phyloP scores from a whole-genome alignment of 2,113 vertebrate genomes.

The Sebastes schlegelii region DNA sequence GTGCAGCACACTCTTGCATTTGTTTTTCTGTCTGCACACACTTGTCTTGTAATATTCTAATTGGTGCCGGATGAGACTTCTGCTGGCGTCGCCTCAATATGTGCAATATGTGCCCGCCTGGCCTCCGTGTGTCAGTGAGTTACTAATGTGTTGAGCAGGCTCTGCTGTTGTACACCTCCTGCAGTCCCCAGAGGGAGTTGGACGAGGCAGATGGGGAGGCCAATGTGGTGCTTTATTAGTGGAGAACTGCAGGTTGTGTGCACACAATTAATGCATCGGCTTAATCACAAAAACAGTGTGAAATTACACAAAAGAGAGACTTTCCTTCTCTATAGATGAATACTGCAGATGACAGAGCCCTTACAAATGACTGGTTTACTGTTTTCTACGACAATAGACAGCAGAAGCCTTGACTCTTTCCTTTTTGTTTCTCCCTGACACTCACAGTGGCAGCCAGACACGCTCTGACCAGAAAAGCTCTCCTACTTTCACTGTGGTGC shows the following conservation, averaged over 20 bases:
- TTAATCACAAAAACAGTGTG: conserved; percentile 28
- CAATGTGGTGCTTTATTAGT: conserved; percentile 53
- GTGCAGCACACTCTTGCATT: conserved; percentile 11
- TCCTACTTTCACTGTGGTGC: conserved; percentile 30
- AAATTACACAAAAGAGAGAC: background rate
- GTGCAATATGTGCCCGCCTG: conserved; percentile 26
- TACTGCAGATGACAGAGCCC: background rate
- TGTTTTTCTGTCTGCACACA: conserved; percentile 16
- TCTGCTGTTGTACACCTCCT: conserved; percentile 46
- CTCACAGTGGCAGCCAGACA: conserved; percentile 18
- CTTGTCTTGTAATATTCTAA: conserved; percentile 51
- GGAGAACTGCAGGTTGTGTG: conserved; percentile 37
- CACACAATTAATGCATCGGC: conserved; percentile 24
- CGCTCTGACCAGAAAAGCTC: conserved; percentile 18
- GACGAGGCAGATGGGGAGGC: conserved; percentile 61
- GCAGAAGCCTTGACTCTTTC: conserved; percentile 6
- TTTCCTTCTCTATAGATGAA: background rate
- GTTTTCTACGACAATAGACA: conserved; percentile 2
- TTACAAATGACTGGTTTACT: background rate
- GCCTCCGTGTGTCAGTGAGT: conserved; percentile 45
- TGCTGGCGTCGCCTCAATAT: conserved; percentile 24
- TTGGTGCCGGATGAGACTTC: conserved; percentile 46
- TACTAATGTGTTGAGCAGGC: conserved; percentile 61
- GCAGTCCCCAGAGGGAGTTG: conserved; percentile 40
- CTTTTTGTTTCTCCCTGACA: conserved; percentile 19